phyloP scores from a whole-genome alignment of 2,797 vertebrate genomes.

The Todus mexicanus region DNA sequence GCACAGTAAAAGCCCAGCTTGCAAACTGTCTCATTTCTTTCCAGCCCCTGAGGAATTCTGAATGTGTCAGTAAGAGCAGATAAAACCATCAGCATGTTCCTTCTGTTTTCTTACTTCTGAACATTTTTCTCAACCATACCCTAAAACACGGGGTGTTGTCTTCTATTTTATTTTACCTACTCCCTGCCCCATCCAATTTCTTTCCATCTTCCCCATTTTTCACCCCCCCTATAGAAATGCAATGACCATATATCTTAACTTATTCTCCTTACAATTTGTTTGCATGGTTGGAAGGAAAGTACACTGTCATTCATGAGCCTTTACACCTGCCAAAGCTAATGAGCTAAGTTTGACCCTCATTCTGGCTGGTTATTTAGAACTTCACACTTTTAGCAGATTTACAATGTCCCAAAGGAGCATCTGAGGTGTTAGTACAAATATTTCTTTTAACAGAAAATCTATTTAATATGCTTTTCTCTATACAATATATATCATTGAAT shows the following conservation, averaged over 20 bases:
- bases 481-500: neutral
- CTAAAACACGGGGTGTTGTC: neutral
- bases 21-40: slow-evolving; percentile 7
- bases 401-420: neutral
- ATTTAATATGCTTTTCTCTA: neutral
- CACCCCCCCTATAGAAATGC: neutral
- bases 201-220: neutral
- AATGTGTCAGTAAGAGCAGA: slow-evolving; percentile 25
- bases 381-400: neutral
- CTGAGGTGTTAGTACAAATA: neutral
- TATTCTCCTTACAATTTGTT: neutral
- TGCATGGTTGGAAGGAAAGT: neutral
- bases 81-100: neutral
- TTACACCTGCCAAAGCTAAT: slow-evolving; percentile 13
- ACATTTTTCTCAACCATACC: neutral
- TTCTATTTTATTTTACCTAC: neutral
- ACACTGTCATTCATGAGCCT: neutral
- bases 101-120: slow-evolving; percentile 3
- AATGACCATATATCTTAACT: neutral
- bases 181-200: neutral
- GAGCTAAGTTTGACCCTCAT: neutral
- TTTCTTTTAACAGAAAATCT: neutral
- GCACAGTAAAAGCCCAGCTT: neutral
- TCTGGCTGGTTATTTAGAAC: neutral
- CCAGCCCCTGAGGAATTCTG: slow-evolving; percentile 15